Evolutionary conservation across 2,113 vertebrate genomes (phyloP).

Genomic region (Aleadryas rufinucha): DNA sequence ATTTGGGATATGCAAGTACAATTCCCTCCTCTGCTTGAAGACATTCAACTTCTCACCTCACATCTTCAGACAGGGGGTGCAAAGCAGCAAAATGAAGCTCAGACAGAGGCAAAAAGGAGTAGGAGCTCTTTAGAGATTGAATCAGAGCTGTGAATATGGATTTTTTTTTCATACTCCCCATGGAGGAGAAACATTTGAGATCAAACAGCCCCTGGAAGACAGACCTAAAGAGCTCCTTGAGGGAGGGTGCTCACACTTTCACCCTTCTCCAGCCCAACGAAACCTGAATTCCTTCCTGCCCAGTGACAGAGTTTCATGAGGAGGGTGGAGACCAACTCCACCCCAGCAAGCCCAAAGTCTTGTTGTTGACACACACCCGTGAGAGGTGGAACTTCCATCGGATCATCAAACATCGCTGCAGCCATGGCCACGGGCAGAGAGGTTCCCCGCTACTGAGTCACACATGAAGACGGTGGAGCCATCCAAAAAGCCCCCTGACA

Average conservation of each 20-base stretch:
- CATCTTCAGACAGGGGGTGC: not conserved
- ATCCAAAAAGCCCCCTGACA: not conserved
- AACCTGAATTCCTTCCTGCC: constrained; percentile 17
- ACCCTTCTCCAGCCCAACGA: not conserved
- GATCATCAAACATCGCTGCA: not conserved
- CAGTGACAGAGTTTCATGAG: constrained; percentile 23
- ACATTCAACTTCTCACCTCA: not conserved
- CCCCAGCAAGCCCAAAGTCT: not conserved
- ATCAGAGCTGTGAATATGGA: rapidly evolving
- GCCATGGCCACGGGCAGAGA: not conserved
- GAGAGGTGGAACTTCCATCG: not conserved
- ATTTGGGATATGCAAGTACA: not conserved
- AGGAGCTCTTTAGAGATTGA: not conserved
- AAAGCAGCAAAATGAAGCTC: not conserved
- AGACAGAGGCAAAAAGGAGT: rapidly evolving
- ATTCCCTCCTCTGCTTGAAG: not conserved
- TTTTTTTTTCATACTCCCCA: not conserved
- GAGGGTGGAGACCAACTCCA: constrained; percentile 47
- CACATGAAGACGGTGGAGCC: not conserved
- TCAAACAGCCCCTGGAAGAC: not conserved
- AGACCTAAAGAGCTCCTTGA: not conserved
- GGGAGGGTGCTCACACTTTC: not conserved
- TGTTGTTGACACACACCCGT: not conserved
- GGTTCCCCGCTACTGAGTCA: not conserved
- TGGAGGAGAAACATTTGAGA: not conserved